Base-by-base conservation (phyloP, 2,797 vertebrate genomes). In the Lateolabrax maculatus region DNA sequence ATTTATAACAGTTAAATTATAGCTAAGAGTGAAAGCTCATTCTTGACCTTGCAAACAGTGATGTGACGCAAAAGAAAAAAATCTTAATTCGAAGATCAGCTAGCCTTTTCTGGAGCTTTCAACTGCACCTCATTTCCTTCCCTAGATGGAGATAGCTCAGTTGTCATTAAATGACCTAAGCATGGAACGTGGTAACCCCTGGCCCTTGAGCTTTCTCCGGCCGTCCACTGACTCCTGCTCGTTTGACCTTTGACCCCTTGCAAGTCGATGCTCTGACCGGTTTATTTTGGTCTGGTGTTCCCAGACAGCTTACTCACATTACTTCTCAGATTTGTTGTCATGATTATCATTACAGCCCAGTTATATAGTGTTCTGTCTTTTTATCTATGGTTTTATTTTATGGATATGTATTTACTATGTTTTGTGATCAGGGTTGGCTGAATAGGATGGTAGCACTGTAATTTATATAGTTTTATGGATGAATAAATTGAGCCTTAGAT, bases 171-270 rank as follows among this genome's bases (percentile, higher is more conserved):
- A 16, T 41, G 52, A 36, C 19, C 9, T 13, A 36, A 21, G 10
- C 29, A 3, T 16, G 4, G 27, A 46, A 21, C 15, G 18, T 43
- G 31, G 10, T 25, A 5, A 39, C 16, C 5, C n/a, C 9, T 6
- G 36, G 16, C 11, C 58, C 29, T 8, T 4, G 3, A 19, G 8
- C 8, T 21, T 11, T 29, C 9, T 23, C 10, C 5, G 31, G 1
- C 49, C 23, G 27, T 57, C 55, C 21, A 60, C 29, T 21, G 18
- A 29, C 25, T 23, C 29, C 1, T 48, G 5, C 43, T 37, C 3
- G 0, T 10, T 34, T 66, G 52, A 75, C 52, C 61, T 75, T n/a
- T 67, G 23, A 67, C 63, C 25, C n/a, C 27, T 52, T 23, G 36
- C 7, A 18, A 62, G 23, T 51, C 2, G 11, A 9, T 21, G 21